phyloP scores from a whole-genome alignment of 2,888 invertebrate species.

The Trachelus stipa region DNA sequence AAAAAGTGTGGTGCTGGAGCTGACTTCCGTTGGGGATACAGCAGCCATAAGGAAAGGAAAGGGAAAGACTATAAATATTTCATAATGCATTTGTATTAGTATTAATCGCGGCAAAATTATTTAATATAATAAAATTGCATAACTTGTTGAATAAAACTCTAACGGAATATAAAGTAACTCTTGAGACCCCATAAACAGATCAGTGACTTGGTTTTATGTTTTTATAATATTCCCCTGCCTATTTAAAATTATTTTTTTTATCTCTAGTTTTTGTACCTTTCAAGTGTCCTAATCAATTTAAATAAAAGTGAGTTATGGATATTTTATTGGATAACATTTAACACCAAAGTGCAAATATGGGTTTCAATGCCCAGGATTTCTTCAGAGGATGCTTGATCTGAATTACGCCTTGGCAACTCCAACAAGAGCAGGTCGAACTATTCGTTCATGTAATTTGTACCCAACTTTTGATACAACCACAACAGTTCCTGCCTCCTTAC shows the following conservation, averaged over 20 bases:
- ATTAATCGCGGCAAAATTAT: not conserved
- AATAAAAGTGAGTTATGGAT: not conserved
- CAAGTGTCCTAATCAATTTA: not conserved
- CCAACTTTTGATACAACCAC: constrained; percentile 95
- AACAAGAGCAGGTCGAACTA: constrained; percentile 95
- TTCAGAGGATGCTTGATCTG: not conserved
- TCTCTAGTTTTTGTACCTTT: not conserved
- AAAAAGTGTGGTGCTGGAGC: too few species aligned
- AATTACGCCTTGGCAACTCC: constrained; percentile 84
- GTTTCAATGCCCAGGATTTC: not conserved
- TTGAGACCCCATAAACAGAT: not conserved
- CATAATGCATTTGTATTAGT: not conserved
- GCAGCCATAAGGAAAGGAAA: too few species aligned
- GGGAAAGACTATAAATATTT: not conserved
- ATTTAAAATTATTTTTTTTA: not conserved
- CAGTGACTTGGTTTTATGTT: not conserved
- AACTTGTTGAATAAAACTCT: not conserved
- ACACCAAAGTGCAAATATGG: not conserved
- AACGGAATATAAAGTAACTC: not conserved
- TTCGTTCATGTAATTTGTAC: constrained; percentile 93
- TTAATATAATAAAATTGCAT: not conserved
- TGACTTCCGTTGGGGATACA: too few species aligned
- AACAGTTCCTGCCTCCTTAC: constrained; percentile 86
- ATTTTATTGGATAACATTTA: not conserved
- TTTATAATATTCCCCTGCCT: not conserved